Base-by-base conservation (phyloP, 2,888 invertebrate genomes). In the Cataglyphis altisquamis region DNA sequence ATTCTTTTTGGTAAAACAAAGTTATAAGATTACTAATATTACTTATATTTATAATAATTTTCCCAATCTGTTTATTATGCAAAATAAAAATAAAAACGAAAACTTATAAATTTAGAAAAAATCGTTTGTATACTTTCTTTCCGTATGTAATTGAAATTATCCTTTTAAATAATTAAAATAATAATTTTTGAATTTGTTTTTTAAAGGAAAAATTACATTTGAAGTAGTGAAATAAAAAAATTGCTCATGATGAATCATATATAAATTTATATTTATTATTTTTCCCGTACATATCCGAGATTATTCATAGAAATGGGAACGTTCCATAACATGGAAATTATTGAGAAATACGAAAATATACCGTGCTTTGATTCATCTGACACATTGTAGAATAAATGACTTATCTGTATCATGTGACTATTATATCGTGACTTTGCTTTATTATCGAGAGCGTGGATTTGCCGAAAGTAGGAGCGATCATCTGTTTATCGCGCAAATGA, bases 401-500 rank as follows among this genome's bases (percentile, higher is more conserved):
- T n/a, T 6, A 75, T 52, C 18, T 60, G 1, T 18, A 73, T 41
- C 10, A 48, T 48, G 15, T 74, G n/a, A 36, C 18, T 36, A 29
- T 6, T 36, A 36, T n/a, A 73, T 45, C 32, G n/a, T 39, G 36
- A 64, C 32, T 39, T 67, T 55, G 29, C 4, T 63, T 8, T 5
- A 39, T 18, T 10, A n/a, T 39, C 18, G 8, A 52, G 18, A 52
- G 18, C 5, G 48, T 21, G 25, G 25, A 52, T 67, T 67, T 55
- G 67, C 12, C 39, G 21, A 62, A 62, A 78, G 21, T 60, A 10
- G 25, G 63, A 77, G 10, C 29, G 45, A 41, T 67, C 77, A 45
- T 57, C 57, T 63, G 41, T 63, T 48, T 62, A 18, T 55, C 63
- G 39, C 21, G 52, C 62, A 70, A 60, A 73, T 89, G 88, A 89